A percentile compares a stretch with the other conserved stretches of the same genome.
phyloP scores from a whole-genome alignment of 2,113 vertebrate species.

The Cranoglanis bouderius region DNA sequence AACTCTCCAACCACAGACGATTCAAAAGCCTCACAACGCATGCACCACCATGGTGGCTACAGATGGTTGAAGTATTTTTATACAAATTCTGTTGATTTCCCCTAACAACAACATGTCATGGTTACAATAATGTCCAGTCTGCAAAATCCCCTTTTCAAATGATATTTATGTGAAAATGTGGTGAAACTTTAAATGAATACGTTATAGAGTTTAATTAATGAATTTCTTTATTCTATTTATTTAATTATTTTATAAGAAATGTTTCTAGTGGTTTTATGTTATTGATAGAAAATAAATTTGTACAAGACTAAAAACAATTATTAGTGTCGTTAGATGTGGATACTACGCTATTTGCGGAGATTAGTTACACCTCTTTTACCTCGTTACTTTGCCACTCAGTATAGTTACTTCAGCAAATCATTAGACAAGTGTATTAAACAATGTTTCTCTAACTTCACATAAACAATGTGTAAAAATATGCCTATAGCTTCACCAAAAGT shows the following conservation, averaged over 20 bases:
- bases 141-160: not conserved
- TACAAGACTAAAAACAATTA: not conserved
- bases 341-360: not conserved
- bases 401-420: not conserved
- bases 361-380: not conserved
- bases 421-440: too few relatives aligned
- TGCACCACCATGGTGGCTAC: slow-evolving; percentile 27
- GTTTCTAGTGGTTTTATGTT: not conserved
- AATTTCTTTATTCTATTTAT: not conserved
- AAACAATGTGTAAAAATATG: too few relatives aligned
- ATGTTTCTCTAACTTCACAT: too few relatives aligned
- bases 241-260: not conserved
- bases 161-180: not conserved
- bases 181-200: not conserved
- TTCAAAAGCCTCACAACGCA: slow-evolving; percentile 16
- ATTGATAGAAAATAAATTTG: not conserved
- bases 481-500: too few relatives aligned
- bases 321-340: not conserved
- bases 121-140: not conserved
- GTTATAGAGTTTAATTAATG: not conserved
- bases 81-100: slow-evolving; percentile 41
- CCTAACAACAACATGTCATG: not conserved
- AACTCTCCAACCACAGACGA: slow-evolving; percentile 23
- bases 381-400: not conserved
- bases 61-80: slow-evolving; percentile 31